Conservation (phyloP, 2,113 vertebrate species). For the Sinocyclocheilus grahami region DNA sequence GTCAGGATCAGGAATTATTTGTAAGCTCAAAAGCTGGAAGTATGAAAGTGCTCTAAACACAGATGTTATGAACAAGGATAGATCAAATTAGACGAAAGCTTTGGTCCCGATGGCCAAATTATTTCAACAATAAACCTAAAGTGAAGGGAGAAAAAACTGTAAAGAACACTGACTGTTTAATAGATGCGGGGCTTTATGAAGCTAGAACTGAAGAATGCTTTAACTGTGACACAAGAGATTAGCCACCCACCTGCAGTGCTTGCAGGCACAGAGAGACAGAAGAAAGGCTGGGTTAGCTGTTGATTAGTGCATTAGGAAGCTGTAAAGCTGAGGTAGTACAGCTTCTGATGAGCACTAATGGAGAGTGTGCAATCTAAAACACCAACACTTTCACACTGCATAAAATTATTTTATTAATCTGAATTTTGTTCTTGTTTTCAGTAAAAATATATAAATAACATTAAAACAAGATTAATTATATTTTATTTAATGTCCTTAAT, state of each 20-base stretch:
- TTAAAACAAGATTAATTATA: not conserved
- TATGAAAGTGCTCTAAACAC: not conserved
- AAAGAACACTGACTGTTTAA: conserved; percentile 14
- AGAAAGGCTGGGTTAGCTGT: not conserved
- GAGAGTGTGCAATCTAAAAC: not conserved
- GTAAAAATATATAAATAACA: not conserved
- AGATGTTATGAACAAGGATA: not conserved
- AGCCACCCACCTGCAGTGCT: conserved; percentile 33
- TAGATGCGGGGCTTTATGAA: conserved; percentile 5
- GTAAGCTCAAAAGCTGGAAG: not conserved
- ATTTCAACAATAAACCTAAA: not conserved
- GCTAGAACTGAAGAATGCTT: conserved; percentile 2
- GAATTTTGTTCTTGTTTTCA: not conserved
- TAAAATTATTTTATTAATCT: not conserved
- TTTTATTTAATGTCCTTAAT: too few species aligned
- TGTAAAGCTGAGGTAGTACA: not conserved
- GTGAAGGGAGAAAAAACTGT: not conserved
- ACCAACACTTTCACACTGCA: not conserved
- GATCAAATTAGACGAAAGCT: not conserved
- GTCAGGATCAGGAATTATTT: not conserved
- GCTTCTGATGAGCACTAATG: not conserved
- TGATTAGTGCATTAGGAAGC: conserved; percentile 32
- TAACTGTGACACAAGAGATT: conserved; percentile 29
- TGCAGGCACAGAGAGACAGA: conserved; percentile 10
- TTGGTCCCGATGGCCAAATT: conserved; percentile 1